These are phyloP conservation scores for Phataginus tricuspis DNA, from an alignment of 2,797 vertebrate species.

Conservation along the genomic window DNA sequence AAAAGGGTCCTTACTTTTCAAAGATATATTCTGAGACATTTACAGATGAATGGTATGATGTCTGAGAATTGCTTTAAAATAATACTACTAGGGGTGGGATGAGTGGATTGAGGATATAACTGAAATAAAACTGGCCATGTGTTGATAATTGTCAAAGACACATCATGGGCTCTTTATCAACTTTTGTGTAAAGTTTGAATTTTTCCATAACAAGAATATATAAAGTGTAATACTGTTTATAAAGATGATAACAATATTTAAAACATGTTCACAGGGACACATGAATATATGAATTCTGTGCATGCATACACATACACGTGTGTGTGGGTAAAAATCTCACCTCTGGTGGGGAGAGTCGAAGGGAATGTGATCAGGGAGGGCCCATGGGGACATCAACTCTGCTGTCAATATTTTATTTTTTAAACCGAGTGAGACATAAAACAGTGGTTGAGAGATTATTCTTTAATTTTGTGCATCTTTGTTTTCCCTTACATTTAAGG, in stretches of 20 bases:
- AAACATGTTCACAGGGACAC: background rate
- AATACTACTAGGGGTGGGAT: background rate
- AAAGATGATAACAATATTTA: background rate
- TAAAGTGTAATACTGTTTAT: background rate
- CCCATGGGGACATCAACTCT: background rate
- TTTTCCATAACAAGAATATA: background rate
- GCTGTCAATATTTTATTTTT: conserved; percentile 8
- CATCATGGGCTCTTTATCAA: background rate
- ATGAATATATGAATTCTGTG: background rate
- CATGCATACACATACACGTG: background rate
- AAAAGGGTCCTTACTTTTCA: background rate
- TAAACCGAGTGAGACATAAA: background rate
- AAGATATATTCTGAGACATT: conserved; percentile 3
- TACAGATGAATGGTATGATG: background rate
- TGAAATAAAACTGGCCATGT: background rate
- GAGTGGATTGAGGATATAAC: background rate
- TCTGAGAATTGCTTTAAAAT: background rate
- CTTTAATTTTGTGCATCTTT: background rate
- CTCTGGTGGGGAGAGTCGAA: rapidly evolving
- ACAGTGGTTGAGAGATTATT: background rate
- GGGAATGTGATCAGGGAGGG: background rate
- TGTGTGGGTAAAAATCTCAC: background rate
- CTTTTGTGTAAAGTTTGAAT: background rate
- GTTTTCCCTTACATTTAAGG: background rate
- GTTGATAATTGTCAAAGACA: background rate